phyloP scores from a whole-genome alignment of 2,888 invertebrate species.

The Uropetala carovei region DNA sequence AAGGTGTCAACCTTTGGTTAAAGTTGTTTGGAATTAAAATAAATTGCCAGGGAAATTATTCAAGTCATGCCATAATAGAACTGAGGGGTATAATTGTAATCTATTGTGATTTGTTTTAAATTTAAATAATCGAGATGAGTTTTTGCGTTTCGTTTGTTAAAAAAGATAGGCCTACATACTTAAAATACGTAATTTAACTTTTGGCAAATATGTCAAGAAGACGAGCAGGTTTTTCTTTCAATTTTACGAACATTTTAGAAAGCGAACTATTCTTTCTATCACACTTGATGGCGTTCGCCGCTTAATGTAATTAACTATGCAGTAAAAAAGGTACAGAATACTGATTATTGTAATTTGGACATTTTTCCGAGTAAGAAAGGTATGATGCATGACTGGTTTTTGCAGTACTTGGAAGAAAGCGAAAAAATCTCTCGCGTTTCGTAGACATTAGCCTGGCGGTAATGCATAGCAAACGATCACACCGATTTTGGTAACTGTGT shows the following conservation, averaged over 20 bases:
- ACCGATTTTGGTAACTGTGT: no score
- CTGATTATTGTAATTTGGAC: constrained; percentile 26
- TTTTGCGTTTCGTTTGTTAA: neutral
- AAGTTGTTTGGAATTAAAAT: neutral
- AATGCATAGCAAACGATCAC: no score
- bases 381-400: no score
- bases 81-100: no score
- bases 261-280: constrained; percentile 50
- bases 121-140: neutral
- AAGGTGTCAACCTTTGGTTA: neutral
- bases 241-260: constrained; percentile 48
- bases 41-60: neutral
- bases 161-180: neutral
- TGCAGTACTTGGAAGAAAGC: no score
- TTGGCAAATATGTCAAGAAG: constrained; percentile 7
- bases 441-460: no score
- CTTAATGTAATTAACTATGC: constrained; percentile 17
- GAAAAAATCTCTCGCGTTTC: no score
- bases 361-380: neutral
- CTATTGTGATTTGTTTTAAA: neutral
- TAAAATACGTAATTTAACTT: constrained; percentile 31
- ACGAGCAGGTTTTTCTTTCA: constrained; percentile 48
- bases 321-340: constrained; percentile 58
- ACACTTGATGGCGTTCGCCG: constrained; percentile 26
- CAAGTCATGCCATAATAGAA: neutral